These are phyloP conservation scores for Lagorchestes hirsutus DNA, from an alignment of 2,797 vertebrate species.

Conservation along the genomic window DNA sequence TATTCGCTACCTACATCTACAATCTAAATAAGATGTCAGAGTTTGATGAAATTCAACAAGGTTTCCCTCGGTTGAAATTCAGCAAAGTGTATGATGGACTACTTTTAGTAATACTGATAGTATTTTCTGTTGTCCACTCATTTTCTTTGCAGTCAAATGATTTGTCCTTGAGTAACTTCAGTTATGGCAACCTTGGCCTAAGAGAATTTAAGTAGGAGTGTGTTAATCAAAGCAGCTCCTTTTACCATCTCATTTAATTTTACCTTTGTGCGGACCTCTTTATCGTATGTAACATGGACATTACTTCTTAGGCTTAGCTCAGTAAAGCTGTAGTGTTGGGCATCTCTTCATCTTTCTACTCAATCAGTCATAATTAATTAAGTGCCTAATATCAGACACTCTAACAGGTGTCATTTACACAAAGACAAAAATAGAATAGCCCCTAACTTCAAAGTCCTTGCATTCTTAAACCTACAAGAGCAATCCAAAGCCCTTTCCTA, in stretches of 20 bases:
- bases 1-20: not conserved
- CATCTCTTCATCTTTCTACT: not conserved
- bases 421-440: not conserved
- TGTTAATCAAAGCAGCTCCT: not conserved
- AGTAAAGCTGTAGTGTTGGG: not conserved
- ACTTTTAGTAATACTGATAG: not conserved
- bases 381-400: not conserved
- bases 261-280: not conserved
- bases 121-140: not conserved
- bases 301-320: not conserved
- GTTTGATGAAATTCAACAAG: not conserved
- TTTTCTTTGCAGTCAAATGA: constrained; percentile 22
- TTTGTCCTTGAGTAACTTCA: constrained; percentile 5
- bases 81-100: not conserved
- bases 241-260: not conserved
- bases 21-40: not conserved
- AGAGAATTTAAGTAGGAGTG: not conserved
- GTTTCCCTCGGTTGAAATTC: constrained; percentile 5
- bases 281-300: not conserved
- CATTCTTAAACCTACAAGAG: not conserved
- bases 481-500: not conserved
- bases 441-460: not conserved
- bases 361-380: not conserved
- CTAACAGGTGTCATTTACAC: not conserved
- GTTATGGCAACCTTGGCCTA: not conserved